Conservation (phyloP, 1,140 invertebrate species). For the Heliconius nattereri region DNA sequence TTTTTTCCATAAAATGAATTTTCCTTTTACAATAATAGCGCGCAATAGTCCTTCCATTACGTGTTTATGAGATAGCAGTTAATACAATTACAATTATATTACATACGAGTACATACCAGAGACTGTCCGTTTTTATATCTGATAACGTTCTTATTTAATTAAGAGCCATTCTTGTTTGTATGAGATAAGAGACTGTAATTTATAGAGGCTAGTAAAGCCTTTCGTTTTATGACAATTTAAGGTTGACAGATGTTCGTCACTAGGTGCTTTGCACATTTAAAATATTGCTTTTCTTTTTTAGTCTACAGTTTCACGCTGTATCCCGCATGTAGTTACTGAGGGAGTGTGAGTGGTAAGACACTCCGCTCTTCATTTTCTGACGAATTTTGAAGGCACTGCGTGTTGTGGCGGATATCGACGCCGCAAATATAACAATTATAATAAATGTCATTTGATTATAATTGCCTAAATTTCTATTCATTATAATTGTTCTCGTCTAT, state of each 20-base stretch:
- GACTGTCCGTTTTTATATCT: constrained; percentile 40
- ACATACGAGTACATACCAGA: constrained; percentile 20
- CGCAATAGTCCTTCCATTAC: neutral
- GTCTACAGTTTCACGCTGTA: no score
- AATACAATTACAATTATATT: constrained; percentile 34
- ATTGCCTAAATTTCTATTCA: no score
- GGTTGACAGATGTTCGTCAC: constrained; percentile 17
- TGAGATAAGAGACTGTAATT: constrained; percentile 65
- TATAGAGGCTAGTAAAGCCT: constrained; percentile 71
- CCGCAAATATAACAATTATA: no score
- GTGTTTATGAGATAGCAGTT: constrained; percentile 21
- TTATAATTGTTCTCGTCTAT: no score
- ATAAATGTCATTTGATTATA: no score
- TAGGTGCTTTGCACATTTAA: constrained; percentile 4
- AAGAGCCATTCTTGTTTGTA: constrained; percentile 61
- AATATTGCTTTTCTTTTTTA: neutral
- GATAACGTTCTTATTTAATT: constrained; percentile 73
- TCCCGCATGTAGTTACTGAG: no score
- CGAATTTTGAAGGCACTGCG: no score
- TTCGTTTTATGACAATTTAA: constrained; percentile 58
- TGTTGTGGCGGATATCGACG: no score
- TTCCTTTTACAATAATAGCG: neutral
- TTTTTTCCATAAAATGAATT: neutral
- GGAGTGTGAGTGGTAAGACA: no score
- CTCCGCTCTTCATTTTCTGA: no score